Base-by-base conservation (phyloP, 1,140 invertebrate genomes). In the Micrasema minimum region DNA sequence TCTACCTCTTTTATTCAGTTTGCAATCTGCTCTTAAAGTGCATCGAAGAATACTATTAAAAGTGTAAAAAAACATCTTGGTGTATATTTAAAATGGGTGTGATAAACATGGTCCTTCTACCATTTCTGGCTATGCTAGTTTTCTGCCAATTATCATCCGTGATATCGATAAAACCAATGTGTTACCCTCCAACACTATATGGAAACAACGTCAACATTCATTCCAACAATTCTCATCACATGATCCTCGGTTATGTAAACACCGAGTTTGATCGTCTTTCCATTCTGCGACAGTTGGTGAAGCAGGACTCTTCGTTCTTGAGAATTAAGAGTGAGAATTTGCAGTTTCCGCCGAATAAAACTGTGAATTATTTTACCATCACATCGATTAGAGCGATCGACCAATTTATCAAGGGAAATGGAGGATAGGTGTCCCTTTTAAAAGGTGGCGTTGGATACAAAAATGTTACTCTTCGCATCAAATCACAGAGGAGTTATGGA, bases 381-480 rank as follows among this genome's bases (percentile, higher is more conserved):
- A 64, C 68, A 0, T 51, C 41, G 48, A 74, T 87, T 38, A 80
- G 84, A 18, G 83, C 84, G 9, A 80, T 85, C 2, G 87, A 87
- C 51, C 84, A 85, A 59, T 81, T 84, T 10, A 81, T 57, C 3
- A 84, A 85, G 12, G 87, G 83, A 3, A 83, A 81, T 14, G 85
- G 84, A 9, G 72, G 72, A 10, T 71, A 4, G 83, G 86, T 57
- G 6, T 66, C 37, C 2, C 64, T 79, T 0, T 61, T 48, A 7
- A 74, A 76, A 35, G 85, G 85, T 7, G 85, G 85, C 0, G 74
- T 85, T 2, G 81, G 81, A 0, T 82, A 77, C 35, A 73, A 77
- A 26, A 79, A 80, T 57, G 81, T 79, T 1, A 77, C 76, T 5
- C 74, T 85, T 9, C 79, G 80, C 35, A 57, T 84, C 37, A 83